A percentile compares a stretch with the other conserved stretches of the same genome.
Conservation (phyloP, 2,888 invertebrate species). For the Drosophila aldrichi region DNA sequence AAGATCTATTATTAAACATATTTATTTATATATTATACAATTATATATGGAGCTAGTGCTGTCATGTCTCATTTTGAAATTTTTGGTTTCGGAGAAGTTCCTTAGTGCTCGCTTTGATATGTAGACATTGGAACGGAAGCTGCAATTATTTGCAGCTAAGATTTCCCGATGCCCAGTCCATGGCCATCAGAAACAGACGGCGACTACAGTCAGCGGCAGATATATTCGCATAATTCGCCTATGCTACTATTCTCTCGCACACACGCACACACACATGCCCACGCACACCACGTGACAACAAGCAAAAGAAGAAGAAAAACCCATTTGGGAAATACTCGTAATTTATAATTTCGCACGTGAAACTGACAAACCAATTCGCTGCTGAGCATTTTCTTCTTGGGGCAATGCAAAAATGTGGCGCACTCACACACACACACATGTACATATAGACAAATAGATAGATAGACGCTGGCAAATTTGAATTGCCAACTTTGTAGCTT, state of each 20-base stretch:
- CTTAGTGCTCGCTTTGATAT: slow-evolving; percentile 5
- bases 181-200: slow-evolving; percentile 79
- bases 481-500: slow-evolving; percentile 29
- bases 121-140: slow-evolving; percentile 39
- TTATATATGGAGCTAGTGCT: too few species aligned
- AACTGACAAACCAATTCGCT: slow-evolving; percentile 66
- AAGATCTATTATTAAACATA: too few species aligned
- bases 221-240: slow-evolving; percentile 42
- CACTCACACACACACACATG: slow-evolving; percentile 14
- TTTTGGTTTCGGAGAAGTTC: background rate
- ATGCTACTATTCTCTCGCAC: slow-evolving; percentile 3
- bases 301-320: background rate
- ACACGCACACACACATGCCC: too few species aligned
- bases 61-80: too few species aligned
- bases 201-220: slow-evolving; percentile 56
- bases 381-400: slow-evolving; percentile 17
- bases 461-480: slow-evolving; percentile 11
- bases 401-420: slow-evolving; percentile 51
- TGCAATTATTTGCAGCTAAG: slow-evolving; percentile 77
- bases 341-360: slow-evolving; percentile 81
- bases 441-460: background rate
- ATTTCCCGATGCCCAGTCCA: slow-evolving; percentile 42
- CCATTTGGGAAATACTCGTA: slow-evolving; percentile 49
- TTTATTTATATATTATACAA: too few species aligned
- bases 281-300: slow-evolving; percentile 1